Evolutionary conservation across 64 coral and sea anemone genomes (phyloP), one percentile per base, ranked within the genome.

Genomic region (Trachythela sp.): DNA sequence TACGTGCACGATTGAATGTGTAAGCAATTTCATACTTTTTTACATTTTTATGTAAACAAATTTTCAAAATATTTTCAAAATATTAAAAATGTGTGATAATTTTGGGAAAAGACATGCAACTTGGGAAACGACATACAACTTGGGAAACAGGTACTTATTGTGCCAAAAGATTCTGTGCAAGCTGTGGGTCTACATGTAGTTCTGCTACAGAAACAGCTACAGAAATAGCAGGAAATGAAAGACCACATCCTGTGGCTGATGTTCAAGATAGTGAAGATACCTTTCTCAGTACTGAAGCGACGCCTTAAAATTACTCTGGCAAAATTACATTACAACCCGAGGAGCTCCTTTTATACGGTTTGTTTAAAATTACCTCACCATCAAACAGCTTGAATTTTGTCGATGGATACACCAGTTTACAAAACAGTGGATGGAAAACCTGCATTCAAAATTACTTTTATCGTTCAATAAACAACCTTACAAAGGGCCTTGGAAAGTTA

Each of bases 241-340:
- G 75, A 38, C 9, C 31, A 9, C 75, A 80, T 34, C 75, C 75
- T 8, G 75, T 80, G 9, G 75, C 75, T 39, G 75, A 80, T 80
- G 31, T 36, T 80, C 9, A n/a, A 10, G 35, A 80, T 36, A 15
- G 31, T 27, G n/a, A n/a, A n/a, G n/a, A n/a, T n/a, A n/a, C n/a
- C n/a, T 39, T 37, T 80, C 9, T 15, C 31, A 39, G 10, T 18
- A 80, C 75, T 2, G 34, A 80, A 36, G 10, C 75, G 7, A 38
- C 75, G 15, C 37, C 14, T 14, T 0, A 34, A 5, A 11, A 35
- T 9, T 80, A 80, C 75, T 37, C 13, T 39, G 75, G 75, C 35
- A 80, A 80, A 80, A 80, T 80, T 37, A 80, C 75, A 14, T 39
- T 80, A 80, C 75, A 80, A 39, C 75, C 75, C 20, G 75, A 80